Evolutionary conservation across 2,888 invertebrate species (phyloP), one percentile per base, ranked within the genome.

Genomic region (Rambutsinella grinnellia): DNA sequence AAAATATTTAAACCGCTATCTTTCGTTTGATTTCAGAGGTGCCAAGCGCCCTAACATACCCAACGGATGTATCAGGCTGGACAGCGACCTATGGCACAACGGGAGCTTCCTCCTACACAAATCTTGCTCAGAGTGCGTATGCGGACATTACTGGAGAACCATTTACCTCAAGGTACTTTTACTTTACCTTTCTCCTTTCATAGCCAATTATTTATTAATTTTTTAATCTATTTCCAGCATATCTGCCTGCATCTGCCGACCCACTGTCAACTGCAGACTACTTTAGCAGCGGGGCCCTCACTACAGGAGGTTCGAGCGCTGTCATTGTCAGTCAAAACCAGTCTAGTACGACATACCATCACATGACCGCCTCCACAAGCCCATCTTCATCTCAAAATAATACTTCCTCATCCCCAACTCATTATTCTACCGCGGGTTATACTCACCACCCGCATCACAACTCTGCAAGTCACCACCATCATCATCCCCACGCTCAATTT

Each of bases 261-360:
- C 74, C 78, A 17, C 67, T 82, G 81, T 76, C 78, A 51, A 46
- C 81, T 10, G 56, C 81, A 27, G 83, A 83, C 67, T 83, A 83
- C 47, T 83, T 83, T 27, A 61, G 58, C 51, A 61, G 67, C 47
- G 49, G 67, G n/a, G 69, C 57, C 36, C 36, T 36, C 53, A 44
- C 63, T 5, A 54, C 49, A 26, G 76, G 81, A 36, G 60, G 76
- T 13, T 65, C 66, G 17, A 76, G 74, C 28, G 72, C 72, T 60
- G 60, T 72, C 56, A 68, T 68, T 10, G 67, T 74, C 53, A 74
- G 67, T 67, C 74, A 72, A 60, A 66, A 65, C 36, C 72, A 74
- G 27, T 49, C 71, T 44, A 65, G 72, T 17, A 67, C 82, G 54
- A 78, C 77, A n/a, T 82, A 83, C 70, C 83, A 83, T 53, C 81